A percentile compares a stretch with the other conserved stretches of the same genome.
phyloP scores from a whole-genome alignment of 2,797 vertebrate species.

The Petrocephalus sullivani region DNA sequence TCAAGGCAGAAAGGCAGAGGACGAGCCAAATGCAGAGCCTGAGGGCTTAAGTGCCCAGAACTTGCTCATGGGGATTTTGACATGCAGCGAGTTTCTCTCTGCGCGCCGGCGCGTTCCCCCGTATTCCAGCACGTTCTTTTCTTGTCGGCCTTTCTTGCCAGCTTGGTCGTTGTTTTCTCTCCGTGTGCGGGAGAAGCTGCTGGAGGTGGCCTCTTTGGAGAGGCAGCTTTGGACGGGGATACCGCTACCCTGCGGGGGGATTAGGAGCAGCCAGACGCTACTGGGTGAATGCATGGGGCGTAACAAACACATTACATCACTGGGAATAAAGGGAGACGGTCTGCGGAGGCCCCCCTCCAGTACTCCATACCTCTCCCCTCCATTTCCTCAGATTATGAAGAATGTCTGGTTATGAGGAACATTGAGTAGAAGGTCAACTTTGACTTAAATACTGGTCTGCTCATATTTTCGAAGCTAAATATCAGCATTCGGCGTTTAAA shows the following conservation, averaged over 20 bases:
- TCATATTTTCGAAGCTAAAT: background rate
- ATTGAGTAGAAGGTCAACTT: background rate
- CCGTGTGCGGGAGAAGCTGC: background rate
- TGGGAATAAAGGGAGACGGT: background rate
- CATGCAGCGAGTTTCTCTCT: background rate
- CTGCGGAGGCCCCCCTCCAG: background rate
- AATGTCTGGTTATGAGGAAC: background rate
- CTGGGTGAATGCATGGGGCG: background rate
- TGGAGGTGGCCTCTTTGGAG: background rate
- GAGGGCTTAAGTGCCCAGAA: background rate
- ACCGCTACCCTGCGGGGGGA: background rate
- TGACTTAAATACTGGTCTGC: background rate
- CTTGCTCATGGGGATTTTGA: background rate
- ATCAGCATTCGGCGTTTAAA: background rate
- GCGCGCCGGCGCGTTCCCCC: too few species aligned
- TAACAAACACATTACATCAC: background rate
- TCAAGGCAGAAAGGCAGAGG: background rate
- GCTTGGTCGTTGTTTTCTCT: background rate
- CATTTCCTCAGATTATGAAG: background rate
- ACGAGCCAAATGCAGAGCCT: background rate
- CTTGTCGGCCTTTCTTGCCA: background rate
- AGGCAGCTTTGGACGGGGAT: background rate
- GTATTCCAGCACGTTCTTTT: background rate
- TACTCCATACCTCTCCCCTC: background rate
- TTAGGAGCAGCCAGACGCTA: background rate